Evolutionary conservation across 2,888 invertebrate species (phyloP).

Genomic region (Octodonta nipae): DNA sequence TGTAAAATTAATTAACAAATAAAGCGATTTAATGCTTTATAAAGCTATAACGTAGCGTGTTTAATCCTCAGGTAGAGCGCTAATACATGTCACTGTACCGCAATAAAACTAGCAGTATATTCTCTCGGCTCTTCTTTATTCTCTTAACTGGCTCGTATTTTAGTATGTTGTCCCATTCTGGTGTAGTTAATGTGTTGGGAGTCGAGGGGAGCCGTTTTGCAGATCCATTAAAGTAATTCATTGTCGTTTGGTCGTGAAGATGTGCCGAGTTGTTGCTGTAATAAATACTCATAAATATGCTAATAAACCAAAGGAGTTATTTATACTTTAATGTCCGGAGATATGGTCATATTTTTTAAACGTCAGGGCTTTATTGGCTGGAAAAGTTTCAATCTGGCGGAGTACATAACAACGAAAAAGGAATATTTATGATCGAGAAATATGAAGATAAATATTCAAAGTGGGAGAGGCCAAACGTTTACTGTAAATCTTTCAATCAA

Average conservation of each 20-base stretch:
- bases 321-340: conserved; percentile 2
- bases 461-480: no score
- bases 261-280: conserved; percentile 17
- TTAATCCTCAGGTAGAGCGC: conserved; percentile 31
- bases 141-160: conserved; percentile 36
- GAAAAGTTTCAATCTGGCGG: background rate
- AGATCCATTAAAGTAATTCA: conserved; percentile 35
- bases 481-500: no score
- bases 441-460: no score
- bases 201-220: conserved; percentile 32
- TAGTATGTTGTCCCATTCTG: conserved; percentile 33
- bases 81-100: conserved; percentile 33
- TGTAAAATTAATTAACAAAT: conserved; percentile 34
- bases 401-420: background rate
- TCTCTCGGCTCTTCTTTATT: conserved; percentile 33
- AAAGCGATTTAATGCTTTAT: conserved; percentile 33
- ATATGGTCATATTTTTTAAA: conserved; percentile 1
- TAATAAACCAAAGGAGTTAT: conserved; percentile 9
- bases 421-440: no score
- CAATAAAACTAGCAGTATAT: conserved; percentile 34
- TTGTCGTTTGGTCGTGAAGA: conserved; percentile 17
- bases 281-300: conserved; percentile 21
- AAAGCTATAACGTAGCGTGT: conserved; percentile 28
- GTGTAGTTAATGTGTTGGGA: conserved; percentile 33
- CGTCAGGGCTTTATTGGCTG: background rate